A percentile compares a stretch with the other conserved stretches of the same genome.
Evolutionary conservation across 2,797 vertebrate species (phyloP).

Genomic region (Gymnothorax javanicus): DNA sequence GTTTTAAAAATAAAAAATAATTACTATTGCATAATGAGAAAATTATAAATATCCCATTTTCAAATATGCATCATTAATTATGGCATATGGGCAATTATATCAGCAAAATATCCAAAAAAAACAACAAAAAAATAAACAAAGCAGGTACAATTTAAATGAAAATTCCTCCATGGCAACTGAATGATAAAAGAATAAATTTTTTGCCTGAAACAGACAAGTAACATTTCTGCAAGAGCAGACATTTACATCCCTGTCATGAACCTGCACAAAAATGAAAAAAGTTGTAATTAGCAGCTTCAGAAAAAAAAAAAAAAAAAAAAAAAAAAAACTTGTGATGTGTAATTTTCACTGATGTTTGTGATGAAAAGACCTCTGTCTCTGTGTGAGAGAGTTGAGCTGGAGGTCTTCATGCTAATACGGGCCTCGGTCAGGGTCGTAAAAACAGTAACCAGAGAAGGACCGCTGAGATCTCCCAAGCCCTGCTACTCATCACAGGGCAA

Average conservation of each 20-base stretch:
- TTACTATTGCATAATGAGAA: background rate
- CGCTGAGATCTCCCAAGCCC: conserved; percentile 57
- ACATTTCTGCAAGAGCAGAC: background rate
- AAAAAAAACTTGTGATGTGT: conserved; percentile 39
- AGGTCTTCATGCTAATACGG: conserved; percentile 48
- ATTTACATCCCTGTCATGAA: background rate
- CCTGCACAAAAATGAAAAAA: background rate
- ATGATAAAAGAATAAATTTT: background rate
- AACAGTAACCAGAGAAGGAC: conserved; percentile 71
- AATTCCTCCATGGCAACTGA: background rate
- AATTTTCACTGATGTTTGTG: conserved; percentile 53
- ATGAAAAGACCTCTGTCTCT: conserved; percentile 56
- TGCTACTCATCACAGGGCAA: conserved; percentile 67
- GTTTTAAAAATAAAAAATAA: background rate
- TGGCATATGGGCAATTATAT: background rate
- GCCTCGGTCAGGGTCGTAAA: conserved; percentile 57
- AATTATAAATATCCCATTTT: background rate
- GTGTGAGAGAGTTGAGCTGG: conserved; percentile 38
- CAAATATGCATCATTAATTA: background rate
- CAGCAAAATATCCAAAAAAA: background rate
- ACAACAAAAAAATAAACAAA: background rate
- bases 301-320: background rate
- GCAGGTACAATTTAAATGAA: background rate
- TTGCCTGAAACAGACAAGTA: background rate
- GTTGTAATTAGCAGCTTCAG: background rate